phyloP scores from a whole-genome alignment of 2,888 invertebrate genomes.

The Theristus sp. region DNA sequence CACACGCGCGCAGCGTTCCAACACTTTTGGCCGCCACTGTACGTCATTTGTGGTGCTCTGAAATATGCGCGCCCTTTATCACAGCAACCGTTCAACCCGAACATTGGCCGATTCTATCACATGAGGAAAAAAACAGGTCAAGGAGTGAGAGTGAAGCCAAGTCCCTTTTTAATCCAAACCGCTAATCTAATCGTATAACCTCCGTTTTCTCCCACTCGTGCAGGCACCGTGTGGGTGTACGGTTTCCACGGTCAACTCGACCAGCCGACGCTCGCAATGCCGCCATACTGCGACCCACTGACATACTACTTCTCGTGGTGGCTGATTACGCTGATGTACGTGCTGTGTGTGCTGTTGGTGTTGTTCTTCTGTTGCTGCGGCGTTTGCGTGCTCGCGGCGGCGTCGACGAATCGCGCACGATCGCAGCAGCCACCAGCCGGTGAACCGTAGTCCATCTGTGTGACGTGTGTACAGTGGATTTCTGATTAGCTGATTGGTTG shows the following conservation, averaged over 20 bases:
- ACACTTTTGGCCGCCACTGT: too few relatives aligned
- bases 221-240: constrained; percentile 12
- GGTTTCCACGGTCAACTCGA: too few relatives aligned
- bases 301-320: not conserved
- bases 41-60: too few relatives aligned
- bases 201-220: not conserved
- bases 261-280: not conserved
- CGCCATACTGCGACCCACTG: not conserved
- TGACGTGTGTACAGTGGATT: too few relatives aligned
- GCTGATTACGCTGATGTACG: constrained; percentile 36
- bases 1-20: too few relatives aligned
- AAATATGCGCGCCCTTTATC: too few relatives aligned
- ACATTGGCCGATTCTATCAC: too few relatives aligned
- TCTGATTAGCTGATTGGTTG: too few relatives aligned
- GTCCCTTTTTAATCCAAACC: not conserved
- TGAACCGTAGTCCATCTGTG: not conserved
- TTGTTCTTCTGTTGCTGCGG: constrained; percentile 38
- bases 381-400: constrained; percentile 21
- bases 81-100: too few relatives aligned
- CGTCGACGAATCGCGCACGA: not conserved
- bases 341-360: constrained; percentile 39
- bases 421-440: not conserved
- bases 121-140: too few relatives aligned
- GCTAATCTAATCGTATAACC: not conserved
- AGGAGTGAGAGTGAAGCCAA: too few relatives aligned